These are phyloP conservation scores for Operophtera brumata DNA, from an alignment of 2,888 invertebrate species.

Conservation along the genomic window DNA sequence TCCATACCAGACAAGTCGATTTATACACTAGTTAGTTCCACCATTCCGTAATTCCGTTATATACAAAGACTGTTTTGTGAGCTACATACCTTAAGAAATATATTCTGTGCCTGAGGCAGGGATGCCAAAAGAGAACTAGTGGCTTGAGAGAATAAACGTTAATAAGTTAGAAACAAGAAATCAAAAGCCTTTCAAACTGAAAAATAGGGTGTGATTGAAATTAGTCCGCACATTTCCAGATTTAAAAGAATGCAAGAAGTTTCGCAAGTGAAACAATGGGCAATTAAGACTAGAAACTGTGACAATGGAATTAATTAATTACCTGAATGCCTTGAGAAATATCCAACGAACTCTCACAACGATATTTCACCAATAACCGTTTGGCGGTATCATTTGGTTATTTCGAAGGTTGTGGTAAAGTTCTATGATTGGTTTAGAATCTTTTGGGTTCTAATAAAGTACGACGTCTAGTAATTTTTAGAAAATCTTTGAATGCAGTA, in stretches of 20 bases:
- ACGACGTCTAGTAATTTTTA: no score
- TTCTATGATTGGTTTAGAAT: not conserved
- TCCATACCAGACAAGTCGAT: no score
- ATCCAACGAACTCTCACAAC: slow-evolving; percentile 14
- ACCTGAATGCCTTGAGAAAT: slow-evolving; percentile 41
- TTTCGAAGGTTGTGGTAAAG: not conserved
- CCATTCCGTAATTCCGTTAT: no score
- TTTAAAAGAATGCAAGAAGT: slow-evolving; percentile 23
- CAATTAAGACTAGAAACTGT: slow-evolving; percentile 35
- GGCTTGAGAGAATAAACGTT: no score
- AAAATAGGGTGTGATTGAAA: not conserved
- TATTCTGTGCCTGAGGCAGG: no score
- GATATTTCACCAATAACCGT: slow-evolving; percentile 24
- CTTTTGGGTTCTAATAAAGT: not conserved
- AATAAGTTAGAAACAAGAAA: no score
- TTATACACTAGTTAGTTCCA: no score
- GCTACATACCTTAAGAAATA: no score
- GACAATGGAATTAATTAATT: slow-evolving; percentile 38
- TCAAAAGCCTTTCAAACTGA: no score
- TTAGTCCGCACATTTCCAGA: slow-evolving; percentile 4
- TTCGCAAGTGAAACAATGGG: slow-evolving; percentile 40
- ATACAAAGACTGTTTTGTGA: no score
- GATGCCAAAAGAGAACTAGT: no score
- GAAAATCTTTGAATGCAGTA: no score
- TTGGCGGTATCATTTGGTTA: slow-evolving; percentile 3